These are phyloP conservation scores for Carposina sasakii DNA, from an alignment of 1,140 invertebrate genomes.

Conservation along the genomic window DNA sequence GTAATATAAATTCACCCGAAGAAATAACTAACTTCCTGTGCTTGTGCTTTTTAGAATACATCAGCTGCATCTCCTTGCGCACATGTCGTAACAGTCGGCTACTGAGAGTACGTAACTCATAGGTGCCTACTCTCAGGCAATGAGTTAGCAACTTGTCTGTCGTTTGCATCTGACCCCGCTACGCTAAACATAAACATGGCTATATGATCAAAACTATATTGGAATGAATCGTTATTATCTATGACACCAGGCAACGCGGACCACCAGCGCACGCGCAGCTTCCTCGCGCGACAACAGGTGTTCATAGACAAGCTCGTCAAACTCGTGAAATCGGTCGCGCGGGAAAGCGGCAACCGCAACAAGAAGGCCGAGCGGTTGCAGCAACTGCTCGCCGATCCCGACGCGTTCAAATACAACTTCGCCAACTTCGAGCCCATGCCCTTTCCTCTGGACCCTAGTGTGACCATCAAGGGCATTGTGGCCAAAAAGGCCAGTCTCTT, in stretches of 20 bases:
- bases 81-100: too few species aligned
- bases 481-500: slow-evolving; percentile 93
- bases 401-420: slow-evolving; percentile 91
- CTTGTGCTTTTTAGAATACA: too few species aligned
- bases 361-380: slow-evolving; percentile 94
- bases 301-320: slow-evolving; percentile 94
- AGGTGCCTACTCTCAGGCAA: too few species aligned
- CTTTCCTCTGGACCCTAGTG: slow-evolving; percentile 94
- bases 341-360: slow-evolving; percentile 92
- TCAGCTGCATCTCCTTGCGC: too few species aligned
- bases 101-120: too few species aligned
- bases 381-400: slow-evolving; percentile 85
- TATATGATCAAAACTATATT: too few species aligned
- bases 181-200: too few species aligned
- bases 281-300: slow-evolving; percentile 86
- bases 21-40: too few species aligned
- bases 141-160: too few species aligned
- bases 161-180: too few species aligned
- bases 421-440: slow-evolving; percentile 93
- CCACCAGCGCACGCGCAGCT: slow-evolving; percentile 79
- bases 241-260: slow-evolving; percentile 74
- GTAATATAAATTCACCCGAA: too few species aligned
- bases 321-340: slow-evolving; percentile 91
- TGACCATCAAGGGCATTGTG: slow-evolving; percentile 92
- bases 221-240: neutral